phyloP scores from a whole-genome alignment of 2,888 invertebrate species.

The Phalera bucephala region DNA sequence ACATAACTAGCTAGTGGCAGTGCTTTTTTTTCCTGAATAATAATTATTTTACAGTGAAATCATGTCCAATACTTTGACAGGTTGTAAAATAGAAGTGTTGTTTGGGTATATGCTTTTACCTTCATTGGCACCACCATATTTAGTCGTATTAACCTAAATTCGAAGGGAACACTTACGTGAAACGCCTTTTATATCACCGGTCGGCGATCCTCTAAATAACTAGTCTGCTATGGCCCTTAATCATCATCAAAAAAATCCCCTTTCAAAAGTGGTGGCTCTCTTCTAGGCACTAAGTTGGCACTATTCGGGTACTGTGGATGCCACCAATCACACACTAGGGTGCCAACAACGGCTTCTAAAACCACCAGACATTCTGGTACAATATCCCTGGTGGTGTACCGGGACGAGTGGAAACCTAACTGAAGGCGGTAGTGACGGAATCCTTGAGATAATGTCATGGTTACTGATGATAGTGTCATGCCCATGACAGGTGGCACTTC shows the following conservation, averaged over 20 bases:
- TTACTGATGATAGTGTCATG: slow-evolving; percentile 80
- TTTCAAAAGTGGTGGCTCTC: slow-evolving; percentile 14
- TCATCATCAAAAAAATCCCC: slow-evolving; percentile 30
- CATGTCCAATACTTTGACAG: too few relatives aligned
- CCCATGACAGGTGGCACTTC: slow-evolving; percentile 84
- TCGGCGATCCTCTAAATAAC: too few relatives aligned
- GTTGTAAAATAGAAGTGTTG: too few relatives aligned
- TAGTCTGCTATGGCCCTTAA: too few relatives aligned
- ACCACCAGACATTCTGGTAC: slow-evolving; percentile 56
- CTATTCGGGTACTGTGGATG: slow-evolving; percentile 46
- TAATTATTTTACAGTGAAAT: too few relatives aligned
- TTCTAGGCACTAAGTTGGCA: slow-evolving; percentile 10
- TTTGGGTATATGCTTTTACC: too few relatives aligned
- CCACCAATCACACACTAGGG: slow-evolving; percentile 58
- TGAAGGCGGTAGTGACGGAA: slow-evolving; percentile 79
- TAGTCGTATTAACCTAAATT: too few relatives aligned
- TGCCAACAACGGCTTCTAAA: slow-evolving; percentile 56
- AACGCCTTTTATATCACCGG: too few relatives aligned
- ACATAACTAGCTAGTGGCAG: too few relatives aligned
- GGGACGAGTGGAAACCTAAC: slow-evolving; percentile 73
- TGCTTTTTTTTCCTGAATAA: too few relatives aligned
- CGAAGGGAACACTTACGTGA: too few relatives aligned
- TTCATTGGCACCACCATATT: too few relatives aligned
- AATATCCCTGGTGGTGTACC: slow-evolving; percentile 48
- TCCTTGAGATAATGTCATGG: slow-evolving; percentile 78